Evolutionary conservation across 1,140 invertebrate species (phyloP), one percentile per base, ranked within the genome.

Genomic region (Hestina assimilis): DNA sequence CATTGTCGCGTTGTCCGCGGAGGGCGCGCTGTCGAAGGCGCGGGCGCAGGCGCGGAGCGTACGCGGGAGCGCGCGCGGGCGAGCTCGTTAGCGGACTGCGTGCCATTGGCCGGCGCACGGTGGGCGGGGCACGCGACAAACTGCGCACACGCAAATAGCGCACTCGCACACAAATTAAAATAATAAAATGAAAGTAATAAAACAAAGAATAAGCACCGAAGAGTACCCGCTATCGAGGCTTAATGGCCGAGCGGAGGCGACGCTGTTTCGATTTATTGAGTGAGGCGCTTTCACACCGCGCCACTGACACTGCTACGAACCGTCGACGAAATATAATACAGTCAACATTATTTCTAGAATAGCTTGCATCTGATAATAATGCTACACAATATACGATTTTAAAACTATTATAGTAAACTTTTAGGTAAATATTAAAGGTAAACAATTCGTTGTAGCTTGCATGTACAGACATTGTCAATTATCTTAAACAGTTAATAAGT

Each of bases 131-230:
- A 65, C 69, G 84, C 79, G 81, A 82, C 79, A 84, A 79, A 79
- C 80, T 83, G 80, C 81, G 84, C 82, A 70, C 81, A 85, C 84
- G 84, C 84, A 84, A 85, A 85, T 83, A 83, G 77, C 82, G 77
- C 80, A 83, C 70, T 81, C 75, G 74, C 74, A 76, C 80, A 82
- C 83, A 79, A 86, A 87, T 87, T 87, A 87, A 87, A 86, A 86
- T 83, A 87, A 87, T 87, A 87, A 87, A 87, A 87, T 84, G 71
- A 82, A 79, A 83, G 72, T 88, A 84, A 85, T 85, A 86, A 85
- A 85, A 85, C 77, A 84, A 84, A 75, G 69, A n/a, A n/a, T 75
- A 70, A 79, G 66, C 69, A 69, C 67, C 69, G 69, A 75, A 81
- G 70, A 81, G 75, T 72, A 73, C 70, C 67, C 77, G 72, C 73